Conservation (phyloP, 2,888 invertebrate genomes). For the Ypsolopha sequella region DNA sequence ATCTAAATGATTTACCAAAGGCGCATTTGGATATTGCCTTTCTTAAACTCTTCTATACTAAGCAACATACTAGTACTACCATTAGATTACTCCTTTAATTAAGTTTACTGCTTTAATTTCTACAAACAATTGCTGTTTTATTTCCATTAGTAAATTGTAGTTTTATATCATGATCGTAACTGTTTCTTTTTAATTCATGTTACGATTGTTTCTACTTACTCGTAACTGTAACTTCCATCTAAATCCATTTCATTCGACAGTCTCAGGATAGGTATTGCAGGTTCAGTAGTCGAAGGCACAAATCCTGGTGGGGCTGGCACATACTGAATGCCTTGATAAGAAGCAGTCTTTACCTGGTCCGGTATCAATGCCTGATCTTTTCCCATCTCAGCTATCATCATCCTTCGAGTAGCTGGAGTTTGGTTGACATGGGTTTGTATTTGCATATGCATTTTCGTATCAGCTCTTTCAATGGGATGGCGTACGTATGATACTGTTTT, state of each 20-base stretch:
- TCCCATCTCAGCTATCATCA: constrained; percentile 41
- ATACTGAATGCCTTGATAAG: constrained; percentile 32
- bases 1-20: neutral
- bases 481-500: constrained; percentile 25
- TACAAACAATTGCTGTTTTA: too few relatives aligned
- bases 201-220: constrained; percentile 37
- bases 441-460: constrained; percentile 32
- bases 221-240: constrained; percentile 68
- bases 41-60: constrained; percentile 3
- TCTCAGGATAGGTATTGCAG: constrained; percentile 61
- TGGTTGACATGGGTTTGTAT: constrained; percentile 18
- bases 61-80: neutral
- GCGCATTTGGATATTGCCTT: too few relatives aligned
- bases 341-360: constrained; percentile 41
- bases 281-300: constrained; percentile 55
- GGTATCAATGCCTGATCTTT: constrained; percentile 21
- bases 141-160: too few relatives aligned
- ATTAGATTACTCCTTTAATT: too few relatives aligned
- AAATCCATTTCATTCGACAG: constrained; percentile 68
- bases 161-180: too few relatives aligned
- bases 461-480: constrained; percentile 43
- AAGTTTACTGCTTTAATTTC: too few relatives aligned
- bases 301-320: constrained; percentile 37
- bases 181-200: too few relatives aligned
- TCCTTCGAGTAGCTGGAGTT: constrained; percentile 33